These are phyloP conservation scores for Zosterops borbonicus DNA, from an alignment of 2,113 vertebrate genomes.

Conservation along the genomic window DNA sequence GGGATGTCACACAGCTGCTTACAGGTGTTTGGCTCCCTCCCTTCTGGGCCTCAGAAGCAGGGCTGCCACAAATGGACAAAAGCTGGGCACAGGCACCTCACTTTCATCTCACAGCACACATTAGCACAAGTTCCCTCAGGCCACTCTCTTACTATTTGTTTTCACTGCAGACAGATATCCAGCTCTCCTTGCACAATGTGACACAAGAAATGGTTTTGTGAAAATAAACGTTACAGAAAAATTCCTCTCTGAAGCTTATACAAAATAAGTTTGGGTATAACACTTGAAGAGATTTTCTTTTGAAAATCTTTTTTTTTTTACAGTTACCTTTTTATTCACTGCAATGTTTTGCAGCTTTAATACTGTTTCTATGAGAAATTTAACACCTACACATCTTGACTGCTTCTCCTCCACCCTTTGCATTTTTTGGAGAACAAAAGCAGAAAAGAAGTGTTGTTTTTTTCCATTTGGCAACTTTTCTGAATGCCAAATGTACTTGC, in stretches of 20 bases:
- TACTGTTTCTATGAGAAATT: neutral
- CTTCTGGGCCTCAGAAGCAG: fast-evolving
- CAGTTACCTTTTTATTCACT: neutral
- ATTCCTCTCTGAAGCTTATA: neutral
- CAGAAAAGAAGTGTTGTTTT: neutral
- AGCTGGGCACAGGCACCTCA: neutral
- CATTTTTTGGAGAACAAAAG: constrained; percentile 19
- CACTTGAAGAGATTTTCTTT: neutral
- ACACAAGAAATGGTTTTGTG: neutral
- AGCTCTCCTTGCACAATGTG: fast-evolving
- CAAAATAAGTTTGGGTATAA: neutral
- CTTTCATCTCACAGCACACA: neutral
- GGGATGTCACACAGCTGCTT: neutral
- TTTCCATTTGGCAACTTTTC: constrained; percentile 9
- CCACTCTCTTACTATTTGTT: neutral
- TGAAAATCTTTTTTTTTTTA: neutral
- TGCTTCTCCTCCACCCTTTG: neutral
- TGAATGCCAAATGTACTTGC: constrained; percentile 1
- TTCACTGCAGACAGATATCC: neutral
- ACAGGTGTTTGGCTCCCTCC: neutral
- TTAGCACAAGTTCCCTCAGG: fast-evolving
- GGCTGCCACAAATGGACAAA: neutral
- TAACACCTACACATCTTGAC: constrained; percentile 4
- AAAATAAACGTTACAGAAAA: neutral
- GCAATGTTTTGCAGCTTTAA: neutral